Conservation (phyloP, 2,113 vertebrate genomes). For the Pangasianodon gigas region DNA sequence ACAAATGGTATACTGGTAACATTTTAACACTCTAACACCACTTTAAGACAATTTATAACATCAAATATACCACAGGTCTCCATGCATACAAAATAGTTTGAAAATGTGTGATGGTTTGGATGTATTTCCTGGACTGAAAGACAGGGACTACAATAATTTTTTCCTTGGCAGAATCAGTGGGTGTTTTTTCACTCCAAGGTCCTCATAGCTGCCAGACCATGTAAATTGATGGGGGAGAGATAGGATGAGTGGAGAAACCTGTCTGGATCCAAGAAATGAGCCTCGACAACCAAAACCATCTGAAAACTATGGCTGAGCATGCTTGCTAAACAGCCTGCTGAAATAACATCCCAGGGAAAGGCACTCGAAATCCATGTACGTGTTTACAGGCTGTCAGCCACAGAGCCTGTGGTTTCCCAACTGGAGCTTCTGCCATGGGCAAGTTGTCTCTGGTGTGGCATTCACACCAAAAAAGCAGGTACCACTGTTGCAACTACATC, state of each 20-base stretch:
- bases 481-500: background rate
- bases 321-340: slow-evolving; percentile 29
- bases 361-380: slow-evolving; percentile 7
- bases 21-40: background rate
- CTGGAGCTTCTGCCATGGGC: slow-evolving; percentile 20
- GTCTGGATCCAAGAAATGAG: slow-evolving; percentile 37
- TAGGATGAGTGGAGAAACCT: background rate
- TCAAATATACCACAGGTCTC: background rate
- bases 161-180: slow-evolving; percentile 20
- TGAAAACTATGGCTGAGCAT: slow-evolving; percentile 7
- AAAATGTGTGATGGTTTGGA: background rate
- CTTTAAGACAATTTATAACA: background rate
- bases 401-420: slow-evolving; percentile 25
- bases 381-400: slow-evolving; percentile 45
- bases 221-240: background rate
- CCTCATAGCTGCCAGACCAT: slow-evolving; percentile 23
- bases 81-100: background rate
- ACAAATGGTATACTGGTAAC: background rate
- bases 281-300: slow-evolving; percentile 38
- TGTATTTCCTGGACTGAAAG: background rate
- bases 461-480: slow-evolving; percentile 28
- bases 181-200: slow-evolving; percentile 24
- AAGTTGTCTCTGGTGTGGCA: slow-evolving; percentile 20
- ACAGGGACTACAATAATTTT: background rate
- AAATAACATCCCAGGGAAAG: slow-evolving; percentile 45